Evolutionary conservation across 2,888 invertebrate genomes (phyloP), one percentile per base, ranked within the genome.

Genomic region (Danaus chrysippus): DNA sequence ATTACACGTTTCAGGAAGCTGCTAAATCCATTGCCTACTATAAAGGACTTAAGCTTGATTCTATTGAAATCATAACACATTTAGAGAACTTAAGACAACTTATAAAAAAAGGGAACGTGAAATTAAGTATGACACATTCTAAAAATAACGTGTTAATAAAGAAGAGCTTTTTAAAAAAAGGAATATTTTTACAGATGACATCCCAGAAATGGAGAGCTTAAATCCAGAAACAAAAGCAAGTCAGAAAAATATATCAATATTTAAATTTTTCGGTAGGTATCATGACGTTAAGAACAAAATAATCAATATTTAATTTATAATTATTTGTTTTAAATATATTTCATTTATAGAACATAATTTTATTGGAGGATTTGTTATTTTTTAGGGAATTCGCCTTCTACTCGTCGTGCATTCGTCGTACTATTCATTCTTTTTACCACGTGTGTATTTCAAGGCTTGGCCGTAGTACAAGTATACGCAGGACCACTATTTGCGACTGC

Each of bases 381-480:
- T 73, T 11, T 77, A 88, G 87, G 71, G 64, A 82, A 79, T 63
- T 86, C 84, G 9, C 71, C 72, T 0, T 77, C 86, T 1, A 79
- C 83, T 0, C 82, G 83, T 0, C 74, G 73, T 1, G 83, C 82
- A 0, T 66, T 87, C 11, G 12, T 73, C 1, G 67, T 84, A 0
- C 68, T 69, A 1, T 41, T 84, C 0, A 68, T 72, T 0, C 66
- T 87, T 2, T 73, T 77, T 62, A 79, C 81, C 0, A 70, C 79
- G 0, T 70, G 79, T 12, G 76, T 83, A 12, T 84, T 84, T 71
- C 86, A 88, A 79, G 88, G 88, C 0, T 61, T 86, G 0, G 72
- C 84, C 0, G 80, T 80, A 0, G 70, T 87, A 0, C 84, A 86
- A 65, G 86, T 87, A 34, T 87, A 85, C 63, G 87, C 87, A 0